phyloP scores from a whole-genome alignment of 2,888 invertebrate genomes.

The Oscheius sp. region DNA sequence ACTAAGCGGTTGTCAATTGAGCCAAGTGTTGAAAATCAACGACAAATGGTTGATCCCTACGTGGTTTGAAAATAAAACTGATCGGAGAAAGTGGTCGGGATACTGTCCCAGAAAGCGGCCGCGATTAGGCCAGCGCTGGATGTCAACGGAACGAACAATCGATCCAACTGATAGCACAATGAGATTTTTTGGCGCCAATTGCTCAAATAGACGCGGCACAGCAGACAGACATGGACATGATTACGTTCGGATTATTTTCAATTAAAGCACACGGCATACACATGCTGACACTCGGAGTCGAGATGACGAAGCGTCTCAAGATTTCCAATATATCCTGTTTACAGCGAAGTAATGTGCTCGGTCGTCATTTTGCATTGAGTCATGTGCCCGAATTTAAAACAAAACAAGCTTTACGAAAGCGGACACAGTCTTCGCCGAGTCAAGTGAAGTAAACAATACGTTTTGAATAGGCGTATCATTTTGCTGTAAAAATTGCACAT shows the following conservation, averaged over 20 bases:
- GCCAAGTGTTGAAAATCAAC: not conserved
- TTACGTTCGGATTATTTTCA: no score
- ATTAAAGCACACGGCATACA: no score
- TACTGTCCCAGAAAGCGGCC: slow-evolving; percentile 20
- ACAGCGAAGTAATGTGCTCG: not conserved
- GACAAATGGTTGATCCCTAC: no score
- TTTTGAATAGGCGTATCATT: no score
- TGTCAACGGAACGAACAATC: slow-evolving; percentile 11
- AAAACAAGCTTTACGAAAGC: not conserved
- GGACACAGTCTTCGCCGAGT: not conserved
- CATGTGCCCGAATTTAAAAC: slow-evolving; percentile 8
- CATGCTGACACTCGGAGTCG: no score
- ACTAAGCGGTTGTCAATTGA: not conserved
- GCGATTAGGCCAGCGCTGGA: slow-evolving; percentile 5
- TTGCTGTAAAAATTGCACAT: no score
- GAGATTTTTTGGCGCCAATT: not conserved
- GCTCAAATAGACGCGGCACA: not conserved
- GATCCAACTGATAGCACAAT: slow-evolving; percentile 10
- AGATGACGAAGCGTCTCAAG: no score
- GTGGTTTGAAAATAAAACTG: not conserved
- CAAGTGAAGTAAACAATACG: no score
- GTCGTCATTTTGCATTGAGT: slow-evolving; percentile 1
- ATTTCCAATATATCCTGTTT: not conserved
- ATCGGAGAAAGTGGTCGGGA: not conserved
- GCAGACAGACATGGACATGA: no score